These are phyloP conservation scores for Puffinus mauretanicus DNA, from an alignment of 2,113 vertebrate genomes.

Conservation along the genomic window DNA sequence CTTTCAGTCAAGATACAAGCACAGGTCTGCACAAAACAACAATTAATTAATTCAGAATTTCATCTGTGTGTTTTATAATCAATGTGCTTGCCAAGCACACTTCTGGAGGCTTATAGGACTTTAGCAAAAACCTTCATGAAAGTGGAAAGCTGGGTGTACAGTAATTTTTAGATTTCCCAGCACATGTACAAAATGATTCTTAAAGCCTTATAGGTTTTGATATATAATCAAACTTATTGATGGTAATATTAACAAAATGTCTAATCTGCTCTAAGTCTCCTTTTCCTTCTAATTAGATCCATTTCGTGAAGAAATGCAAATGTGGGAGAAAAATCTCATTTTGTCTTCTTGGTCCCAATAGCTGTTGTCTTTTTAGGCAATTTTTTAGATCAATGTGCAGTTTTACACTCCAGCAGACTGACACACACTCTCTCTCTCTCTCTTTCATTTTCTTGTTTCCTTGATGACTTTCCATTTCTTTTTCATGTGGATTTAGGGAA, in stretches of 20 bases:
- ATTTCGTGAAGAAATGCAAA: neutral
- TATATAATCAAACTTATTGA: neutral
- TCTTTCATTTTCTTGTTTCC: neutral
- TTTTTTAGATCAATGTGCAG: neutral
- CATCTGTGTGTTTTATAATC: neutral
- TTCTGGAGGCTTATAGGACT: neutral
- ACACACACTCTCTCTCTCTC: neutral
- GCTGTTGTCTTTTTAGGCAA: neutral
- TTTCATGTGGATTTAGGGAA: neutral
- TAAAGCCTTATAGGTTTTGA: neutral
- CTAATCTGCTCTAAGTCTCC: neutral
- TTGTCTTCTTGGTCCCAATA: neutral
- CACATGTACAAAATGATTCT: neutral
- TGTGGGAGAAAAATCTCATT: neutral
- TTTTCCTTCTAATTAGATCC: neutral
- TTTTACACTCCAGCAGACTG: neutral
- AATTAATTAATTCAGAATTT: neutral
- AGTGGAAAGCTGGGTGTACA: neutral
- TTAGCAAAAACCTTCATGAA: neutral
- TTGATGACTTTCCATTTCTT: neutral
- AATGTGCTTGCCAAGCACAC: neutral
- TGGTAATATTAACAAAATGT: neutral
- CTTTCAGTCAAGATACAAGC: neutral
- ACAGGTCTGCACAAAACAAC: neutral
- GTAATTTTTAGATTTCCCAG: neutral